phyloP scores from a whole-genome alignment of 2,113 vertebrate genomes.

The Mionectes macconnelli region DNA sequence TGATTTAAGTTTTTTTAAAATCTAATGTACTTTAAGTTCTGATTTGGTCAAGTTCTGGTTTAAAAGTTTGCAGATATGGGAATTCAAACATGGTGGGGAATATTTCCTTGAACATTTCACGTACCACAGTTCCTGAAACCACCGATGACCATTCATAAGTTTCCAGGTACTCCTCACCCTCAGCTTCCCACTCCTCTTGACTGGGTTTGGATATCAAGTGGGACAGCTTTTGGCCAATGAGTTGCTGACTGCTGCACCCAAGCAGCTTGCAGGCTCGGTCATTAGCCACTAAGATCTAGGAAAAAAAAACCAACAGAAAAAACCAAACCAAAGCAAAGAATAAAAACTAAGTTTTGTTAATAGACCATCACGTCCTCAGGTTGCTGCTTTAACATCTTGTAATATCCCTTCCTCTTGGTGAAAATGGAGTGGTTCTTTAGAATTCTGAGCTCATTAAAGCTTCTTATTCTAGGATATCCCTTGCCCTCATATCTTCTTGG shows the following conservation, averaged over 20 bases:
- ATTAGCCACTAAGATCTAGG: conserved; percentile 87
- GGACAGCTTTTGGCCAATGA: conserved; percentile 83
- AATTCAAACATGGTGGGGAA: not conserved
- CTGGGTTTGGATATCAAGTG: conserved; percentile 79
- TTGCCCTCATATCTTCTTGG: not conserved
- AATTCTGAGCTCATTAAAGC: not conserved
- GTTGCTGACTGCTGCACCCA: conserved; percentile 76
- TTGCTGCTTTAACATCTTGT: not conserved
- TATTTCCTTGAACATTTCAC: not conserved
- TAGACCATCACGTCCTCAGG: not conserved
- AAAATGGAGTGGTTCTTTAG: not conserved
- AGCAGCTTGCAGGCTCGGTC: conserved; percentile 85
- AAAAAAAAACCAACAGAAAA: not conserved
- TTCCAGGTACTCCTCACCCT: conserved; percentile 76
- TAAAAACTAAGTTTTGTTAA: not conserved
- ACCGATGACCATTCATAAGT: conserved; percentile 64
- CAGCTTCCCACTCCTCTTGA: conserved; percentile 73
- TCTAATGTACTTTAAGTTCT: not conserved
- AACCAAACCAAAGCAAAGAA: not conserved
- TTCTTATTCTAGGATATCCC: not conserved
- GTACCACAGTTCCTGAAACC: conserved; percentile 86
- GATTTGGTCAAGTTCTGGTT: not conserved
- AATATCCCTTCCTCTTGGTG: not conserved
- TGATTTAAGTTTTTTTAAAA: not conserved
- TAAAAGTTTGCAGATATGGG: too few relatives aligned